Percentiles rank a stretch among this genome's conserved stretches.
These are phyloP conservation scores for Girardinus metallicus DNA, from an alignment of 2,797 vertebrate species.

Conservation along the genomic window DNA sequence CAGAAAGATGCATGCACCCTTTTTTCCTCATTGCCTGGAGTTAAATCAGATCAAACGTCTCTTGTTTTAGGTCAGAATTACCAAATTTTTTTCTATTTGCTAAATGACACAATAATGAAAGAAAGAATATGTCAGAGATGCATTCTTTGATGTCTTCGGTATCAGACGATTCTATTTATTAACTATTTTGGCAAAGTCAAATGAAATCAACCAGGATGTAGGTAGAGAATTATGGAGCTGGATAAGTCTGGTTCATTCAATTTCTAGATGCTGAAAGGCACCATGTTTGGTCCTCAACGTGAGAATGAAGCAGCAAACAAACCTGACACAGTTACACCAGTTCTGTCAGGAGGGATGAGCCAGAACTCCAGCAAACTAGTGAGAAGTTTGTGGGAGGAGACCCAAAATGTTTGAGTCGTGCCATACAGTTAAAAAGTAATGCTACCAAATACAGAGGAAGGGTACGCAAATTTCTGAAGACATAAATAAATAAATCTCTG, in stretches of 20 bases:
- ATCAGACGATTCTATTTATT: not conserved
- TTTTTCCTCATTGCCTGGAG: not conserved
- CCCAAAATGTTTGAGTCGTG: too few relatives aligned
- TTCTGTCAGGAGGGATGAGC: not conserved
- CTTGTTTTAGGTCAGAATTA: not conserved
- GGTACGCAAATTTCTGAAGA: not conserved
- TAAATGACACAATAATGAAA: not conserved
- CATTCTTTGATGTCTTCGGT: not conserved
- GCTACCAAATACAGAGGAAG: too few relatives aligned
- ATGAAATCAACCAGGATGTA: not conserved
- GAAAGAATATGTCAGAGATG: not conserved
- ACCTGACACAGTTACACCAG: not conserved
- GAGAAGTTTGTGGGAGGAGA: too few relatives aligned
- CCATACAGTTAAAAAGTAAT: not conserved
- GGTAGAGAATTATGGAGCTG: not conserved
- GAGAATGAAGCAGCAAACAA: not conserved
- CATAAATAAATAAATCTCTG: not conserved
- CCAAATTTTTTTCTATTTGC: not conserved
- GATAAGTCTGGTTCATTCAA: not conserved
- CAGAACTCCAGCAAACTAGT: not conserved
- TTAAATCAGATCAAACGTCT: not conserved
- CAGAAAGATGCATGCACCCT: not conserved
- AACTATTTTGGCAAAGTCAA: not conserved
- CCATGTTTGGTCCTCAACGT: not conserved
- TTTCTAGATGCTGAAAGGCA: not conserved